Base-by-base conservation (phyloP, 2,888 invertebrate species). In the Pachycephus smyrnensis region DNA sequence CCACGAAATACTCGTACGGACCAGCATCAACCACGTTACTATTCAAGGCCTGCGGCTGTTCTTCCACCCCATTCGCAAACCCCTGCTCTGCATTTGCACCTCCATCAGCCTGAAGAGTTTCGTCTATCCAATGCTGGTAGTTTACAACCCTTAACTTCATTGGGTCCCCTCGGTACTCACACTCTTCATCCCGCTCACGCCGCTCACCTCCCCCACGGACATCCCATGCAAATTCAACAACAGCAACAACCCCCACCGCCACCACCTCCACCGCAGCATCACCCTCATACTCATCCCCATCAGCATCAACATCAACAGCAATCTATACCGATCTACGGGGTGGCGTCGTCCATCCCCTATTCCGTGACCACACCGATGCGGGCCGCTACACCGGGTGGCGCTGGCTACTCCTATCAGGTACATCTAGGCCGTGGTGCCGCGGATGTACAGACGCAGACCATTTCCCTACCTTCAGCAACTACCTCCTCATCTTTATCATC, bases 71-170 rank as follows among this genome's bases (percentile, higher is more conserved):
- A 82, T 55, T 73, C 79, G 3, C 37, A 82, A 6, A 84, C 83
- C 32, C 84, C 87, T n/a, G 88, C 88, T 32, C 83, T 91, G 55
- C 91, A 91, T 76, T 87, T 91, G 37, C 91, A 90, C 82, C 85
- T 90, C 32, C 91, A 91, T 68, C 91, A 89, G 33, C 71, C 71
- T 2, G 71, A 71, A 12, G 71, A 71, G 71, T 71, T 71, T 33
- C 71, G 71, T 33, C 12, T 71, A 71, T 33, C 71, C 77, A 35
- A 80, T 83, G 11, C 78, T 79, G 55, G 37, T 69, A 37, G 23
- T 31, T 73, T 69, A 15, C 80, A 80, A 74, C 76, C 31, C 81
- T 73, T 73, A 68, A 37, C 82, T 81, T 75, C 75, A 23, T 23
- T 78, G 15, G 75, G 73, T 68, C 75, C 75, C 35, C 55, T 55